phyloP scores from a whole-genome alignment of 2,888 invertebrate species.

The Stenotaenia linearis region DNA sequence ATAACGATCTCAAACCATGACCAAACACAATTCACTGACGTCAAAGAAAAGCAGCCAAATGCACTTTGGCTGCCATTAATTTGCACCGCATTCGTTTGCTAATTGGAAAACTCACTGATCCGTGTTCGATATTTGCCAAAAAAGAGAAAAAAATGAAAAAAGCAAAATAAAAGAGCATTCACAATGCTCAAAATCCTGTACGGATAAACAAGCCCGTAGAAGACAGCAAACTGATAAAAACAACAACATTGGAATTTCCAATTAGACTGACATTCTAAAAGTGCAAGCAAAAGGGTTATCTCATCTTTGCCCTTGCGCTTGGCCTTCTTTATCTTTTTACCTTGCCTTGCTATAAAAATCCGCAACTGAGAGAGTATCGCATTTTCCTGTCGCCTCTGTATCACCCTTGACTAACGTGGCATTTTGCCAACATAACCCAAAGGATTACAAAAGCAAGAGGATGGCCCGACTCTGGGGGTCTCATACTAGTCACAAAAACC shows the following conservation, averaged over 20 bases:
- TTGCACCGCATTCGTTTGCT: slow-evolving; percentile 15
- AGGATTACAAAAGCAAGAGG: not conserved
- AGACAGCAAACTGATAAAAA: not conserved
- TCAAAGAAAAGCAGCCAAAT: slow-evolving; percentile 6
- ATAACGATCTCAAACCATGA: not conserved
- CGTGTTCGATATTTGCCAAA: slow-evolving; percentile 1
- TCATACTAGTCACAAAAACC: not conserved
- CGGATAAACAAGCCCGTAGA: not conserved
- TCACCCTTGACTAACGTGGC: slow-evolving; percentile 19
- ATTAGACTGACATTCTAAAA: slow-evolving; percentile 11
- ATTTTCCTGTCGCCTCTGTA: slow-evolving; percentile 19
- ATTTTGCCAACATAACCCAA: not conserved
- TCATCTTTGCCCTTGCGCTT: slow-evolving; percentile 9
- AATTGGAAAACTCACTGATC: slow-evolving; percentile 10
- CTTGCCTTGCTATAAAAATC: slow-evolving; percentile 3
- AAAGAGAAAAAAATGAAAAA: not conserved
- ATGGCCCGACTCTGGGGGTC: not conserved
- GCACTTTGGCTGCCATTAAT: slow-evolving; percentile 6
- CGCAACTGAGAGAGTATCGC: slow-evolving; percentile 15
- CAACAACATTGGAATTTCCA: slow-evolving; percentile 6
- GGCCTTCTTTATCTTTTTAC: slow-evolving; percentile 19
- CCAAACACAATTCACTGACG: slow-evolving; percentile 6
- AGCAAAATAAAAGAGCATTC: not conserved
- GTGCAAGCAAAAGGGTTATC: slow-evolving; percentile 9
- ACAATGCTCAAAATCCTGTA: not conserved